phyloP scores from a whole-genome alignment of 2,797 vertebrate species.

The Phoebastria nigripes region DNA sequence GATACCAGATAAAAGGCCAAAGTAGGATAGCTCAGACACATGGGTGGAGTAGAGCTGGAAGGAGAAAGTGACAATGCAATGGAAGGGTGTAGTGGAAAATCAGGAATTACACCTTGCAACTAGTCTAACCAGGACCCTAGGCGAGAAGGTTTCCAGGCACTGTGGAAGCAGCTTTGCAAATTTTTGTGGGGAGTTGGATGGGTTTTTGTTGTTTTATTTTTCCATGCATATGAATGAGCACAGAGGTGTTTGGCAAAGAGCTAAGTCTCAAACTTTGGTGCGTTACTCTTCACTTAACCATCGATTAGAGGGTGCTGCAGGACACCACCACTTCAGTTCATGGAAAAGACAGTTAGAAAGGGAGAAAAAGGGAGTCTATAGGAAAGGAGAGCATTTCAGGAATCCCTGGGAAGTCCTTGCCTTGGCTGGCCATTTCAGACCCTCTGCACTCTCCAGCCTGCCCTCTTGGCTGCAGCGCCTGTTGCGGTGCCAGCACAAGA shows the following conservation, averaged over 20 bases:
- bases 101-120: not conserved
- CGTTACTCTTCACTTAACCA: not conserved
- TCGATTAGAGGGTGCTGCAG: not conserved
- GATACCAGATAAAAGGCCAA: not conserved
- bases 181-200: not conserved
- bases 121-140: not conserved
- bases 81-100: slow-evolving; percentile 4
- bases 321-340: not conserved
- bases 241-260: not conserved
- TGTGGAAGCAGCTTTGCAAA: not conserved
- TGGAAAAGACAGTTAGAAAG: not conserved
- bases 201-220: not conserved
- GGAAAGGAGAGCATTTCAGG: not conserved
- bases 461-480: not conserved
- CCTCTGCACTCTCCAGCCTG: not conserved
- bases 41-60: not conserved
- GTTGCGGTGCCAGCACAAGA: not conserved
- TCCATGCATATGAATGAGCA: not conserved
- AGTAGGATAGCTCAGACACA: not conserved
- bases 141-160: not conserved
- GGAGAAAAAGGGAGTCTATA: not conserved
- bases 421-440: not conserved
- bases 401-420: not conserved
- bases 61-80: not conserved
- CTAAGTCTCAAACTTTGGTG: not conserved